phyloP scores from a whole-genome alignment of 2,797 vertebrate species.

The Phrynocephalus vlangalii region DNA sequence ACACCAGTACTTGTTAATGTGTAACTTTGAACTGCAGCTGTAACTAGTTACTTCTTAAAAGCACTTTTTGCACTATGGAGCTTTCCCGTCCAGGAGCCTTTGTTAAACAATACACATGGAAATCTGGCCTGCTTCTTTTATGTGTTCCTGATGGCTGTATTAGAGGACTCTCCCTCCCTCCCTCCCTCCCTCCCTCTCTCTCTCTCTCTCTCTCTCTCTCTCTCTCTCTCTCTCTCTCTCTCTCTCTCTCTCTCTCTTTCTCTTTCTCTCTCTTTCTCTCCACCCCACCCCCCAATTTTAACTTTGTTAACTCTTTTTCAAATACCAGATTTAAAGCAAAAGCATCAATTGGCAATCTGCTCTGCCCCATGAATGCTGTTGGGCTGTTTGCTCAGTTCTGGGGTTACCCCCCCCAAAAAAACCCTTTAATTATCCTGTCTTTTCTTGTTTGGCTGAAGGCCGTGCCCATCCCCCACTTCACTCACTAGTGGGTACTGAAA shows the following conservation, averaged over 20 bases:
- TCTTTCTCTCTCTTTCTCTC: too few species aligned
- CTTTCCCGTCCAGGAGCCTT: neutral
- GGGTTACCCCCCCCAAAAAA: too few species aligned
- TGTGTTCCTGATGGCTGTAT: neutral
- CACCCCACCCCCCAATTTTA: too few species aligned
- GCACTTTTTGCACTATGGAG: neutral
- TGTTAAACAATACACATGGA: neutral
- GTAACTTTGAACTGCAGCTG: neutral
- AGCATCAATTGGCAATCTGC: neutral
- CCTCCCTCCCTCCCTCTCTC: neutral
- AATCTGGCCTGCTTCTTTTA: neutral
- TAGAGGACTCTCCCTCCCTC: neutral
- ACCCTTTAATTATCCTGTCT: neutral
- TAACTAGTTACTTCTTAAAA: neutral
- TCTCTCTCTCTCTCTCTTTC: too few species aligned
- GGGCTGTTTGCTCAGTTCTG: too few species aligned
- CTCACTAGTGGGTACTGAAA: constrained; percentile 25
- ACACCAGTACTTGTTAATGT: too few species aligned
- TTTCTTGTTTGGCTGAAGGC: neutral
- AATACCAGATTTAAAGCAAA: neutral
- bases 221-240: neutral
- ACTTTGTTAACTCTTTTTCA: too few species aligned
- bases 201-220: neutral
- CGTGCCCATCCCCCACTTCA: neutral
- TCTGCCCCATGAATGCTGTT: too few species aligned